phyloP scores from a whole-genome alignment of 2,888 invertebrate genomes.

The Pyrrhosoma nymphula region DNA sequence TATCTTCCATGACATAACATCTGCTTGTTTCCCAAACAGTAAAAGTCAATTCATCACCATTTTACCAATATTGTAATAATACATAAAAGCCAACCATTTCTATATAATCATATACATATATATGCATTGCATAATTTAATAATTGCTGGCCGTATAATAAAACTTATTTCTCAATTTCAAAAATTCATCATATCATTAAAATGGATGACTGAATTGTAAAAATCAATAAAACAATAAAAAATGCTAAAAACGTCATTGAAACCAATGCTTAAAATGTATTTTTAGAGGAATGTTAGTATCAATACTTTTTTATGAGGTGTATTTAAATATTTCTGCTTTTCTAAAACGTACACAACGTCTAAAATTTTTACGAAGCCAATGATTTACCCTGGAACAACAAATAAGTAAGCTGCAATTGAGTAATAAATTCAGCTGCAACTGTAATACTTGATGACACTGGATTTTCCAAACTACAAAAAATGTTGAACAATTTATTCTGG shows the following conservation, averaged over 20 bases:
- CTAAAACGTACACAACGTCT: slow-evolving; percentile 19
- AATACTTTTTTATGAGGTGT: slow-evolving; percentile 19
- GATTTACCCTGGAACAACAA: not conserved
- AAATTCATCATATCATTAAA: slow-evolving; percentile 47
- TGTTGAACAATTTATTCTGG: not conserved
- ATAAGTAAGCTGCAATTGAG: slow-evolving; percentile 23
- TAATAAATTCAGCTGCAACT: slow-evolving; percentile 42
- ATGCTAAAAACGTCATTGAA: slow-evolving; percentile 50
- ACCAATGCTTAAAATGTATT: slow-evolving; percentile 44
- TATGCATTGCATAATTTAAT: slow-evolving; percentile 66
- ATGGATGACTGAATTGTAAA: slow-evolving; percentile 59
- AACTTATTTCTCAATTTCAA: slow-evolving; percentile 38
- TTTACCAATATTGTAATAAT: slow-evolving; percentile 65
- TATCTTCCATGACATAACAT: slow-evolving; percentile 66
- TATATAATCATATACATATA: slow-evolving; percentile 57
- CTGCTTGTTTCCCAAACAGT: slow-evolving; percentile 66
- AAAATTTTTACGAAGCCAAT: slow-evolving; percentile 40
- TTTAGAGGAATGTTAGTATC: slow-evolving; percentile 60
- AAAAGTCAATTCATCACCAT: slow-evolving; percentile 64
- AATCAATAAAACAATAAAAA: slow-evolving; percentile 58
- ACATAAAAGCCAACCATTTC: slow-evolving; percentile 64
- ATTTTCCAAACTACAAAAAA: slow-evolving; percentile 4
- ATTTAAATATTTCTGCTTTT: slow-evolving; percentile 44
- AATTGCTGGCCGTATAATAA: slow-evolving; percentile 61
- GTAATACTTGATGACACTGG: not conserved